Conservation (phyloP, 2,888 invertebrate species). For the Cheilosia vernalis region DNA sequence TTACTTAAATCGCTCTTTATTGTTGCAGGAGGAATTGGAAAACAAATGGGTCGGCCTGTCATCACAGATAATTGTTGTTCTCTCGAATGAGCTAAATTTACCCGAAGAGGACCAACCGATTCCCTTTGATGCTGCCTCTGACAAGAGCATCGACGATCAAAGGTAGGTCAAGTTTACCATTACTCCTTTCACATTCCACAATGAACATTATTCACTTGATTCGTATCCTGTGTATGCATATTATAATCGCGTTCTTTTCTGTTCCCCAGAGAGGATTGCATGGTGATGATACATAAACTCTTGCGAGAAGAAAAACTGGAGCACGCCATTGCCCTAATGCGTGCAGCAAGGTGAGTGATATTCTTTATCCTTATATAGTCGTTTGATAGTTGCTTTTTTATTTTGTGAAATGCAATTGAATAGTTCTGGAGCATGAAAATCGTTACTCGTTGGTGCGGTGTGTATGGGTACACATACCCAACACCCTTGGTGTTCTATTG, state of each 20-base stretch:
- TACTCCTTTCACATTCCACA: slow-evolving; percentile 10
- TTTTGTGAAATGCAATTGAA: slow-evolving; percentile 15
- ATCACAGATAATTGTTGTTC: slow-evolving; percentile 86
- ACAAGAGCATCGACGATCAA: slow-evolving; percentile 93
- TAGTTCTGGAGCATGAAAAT: slow-evolving; percentile 37
- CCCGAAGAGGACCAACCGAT: slow-evolving; percentile 85
- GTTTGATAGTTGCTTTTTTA: slow-evolving; percentile 9
- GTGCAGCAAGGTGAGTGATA: slow-evolving; percentile 88
- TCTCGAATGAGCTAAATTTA: slow-evolving; percentile 84
- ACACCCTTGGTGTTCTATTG: slow-evolving; percentile 7
- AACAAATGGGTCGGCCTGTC: slow-evolving; percentile 88
- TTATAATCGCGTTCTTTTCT: slow-evolving; percentile 31
- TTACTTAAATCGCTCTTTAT: not conserved
- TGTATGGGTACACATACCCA: not conserved
- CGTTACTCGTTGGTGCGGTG: not conserved
- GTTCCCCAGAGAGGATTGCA: slow-evolving; percentile 89
- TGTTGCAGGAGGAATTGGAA: slow-evolving; percentile 82
- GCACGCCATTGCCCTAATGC: slow-evolving; percentile 91
- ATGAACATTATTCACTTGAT: slow-evolving; percentile 41
- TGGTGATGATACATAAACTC: slow-evolving; percentile 92
- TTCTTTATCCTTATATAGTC: not conserved
- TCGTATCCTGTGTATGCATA: slow-evolving; percentile 6
- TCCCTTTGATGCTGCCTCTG: slow-evolving; percentile 94
- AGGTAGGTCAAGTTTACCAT: slow-evolving; percentile 85
- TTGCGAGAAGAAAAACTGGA: slow-evolving; percentile 89